Percentiles rank a stretch among this genome's conserved stretches.
These are phyloP conservation scores for Netelia inedita DNA, from an alignment of 2,888 invertebrate species.

Conservation along the genomic window DNA sequence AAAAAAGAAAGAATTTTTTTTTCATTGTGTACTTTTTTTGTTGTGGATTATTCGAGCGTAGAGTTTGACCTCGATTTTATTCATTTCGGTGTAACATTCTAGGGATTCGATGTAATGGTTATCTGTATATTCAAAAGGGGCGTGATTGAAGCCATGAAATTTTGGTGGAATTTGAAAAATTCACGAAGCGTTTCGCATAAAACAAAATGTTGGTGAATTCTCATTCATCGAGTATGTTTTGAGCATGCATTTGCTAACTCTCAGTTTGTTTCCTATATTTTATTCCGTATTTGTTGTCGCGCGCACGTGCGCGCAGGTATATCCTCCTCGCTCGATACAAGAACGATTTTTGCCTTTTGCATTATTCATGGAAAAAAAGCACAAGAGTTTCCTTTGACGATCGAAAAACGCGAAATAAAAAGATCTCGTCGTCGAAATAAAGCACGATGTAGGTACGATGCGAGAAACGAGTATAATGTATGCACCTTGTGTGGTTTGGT, in stretches of 20 bases:
- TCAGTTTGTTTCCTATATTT: slow-evolving; percentile 14
- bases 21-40: too few relatives aligned
- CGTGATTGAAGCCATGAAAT: neutral
- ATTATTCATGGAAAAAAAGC: slow-evolving; percentile 45
- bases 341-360: slow-evolving; percentile 37
- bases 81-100: too few relatives aligned
- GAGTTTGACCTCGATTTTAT: too few relatives aligned
- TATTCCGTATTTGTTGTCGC: slow-evolving; percentile 32
- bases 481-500: neutral
- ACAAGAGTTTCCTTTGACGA: slow-evolving; percentile 1
- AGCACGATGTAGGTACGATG: slow-evolving; percentile 9
- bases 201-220: neutral
- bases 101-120: too few relatives aligned
- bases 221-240: neutral
- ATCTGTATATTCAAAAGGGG: too few relatives aligned
- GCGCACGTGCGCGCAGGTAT: neutral
- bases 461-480: neutral
- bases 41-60: too few relatives aligned
- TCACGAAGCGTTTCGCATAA: neutral
- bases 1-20: too few relatives aligned
- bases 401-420: slow-evolving; percentile 29
- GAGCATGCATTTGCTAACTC: slow-evolving; percentile 24
- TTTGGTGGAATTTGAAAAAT: neutral
- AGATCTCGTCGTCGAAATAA: slow-evolving; percentile 22
- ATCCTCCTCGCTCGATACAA: slow-evolving; percentile 9